Base-by-base conservation (phyloP, 1,140 invertebrate species). In the Oedothorax gibbosus region DNA sequence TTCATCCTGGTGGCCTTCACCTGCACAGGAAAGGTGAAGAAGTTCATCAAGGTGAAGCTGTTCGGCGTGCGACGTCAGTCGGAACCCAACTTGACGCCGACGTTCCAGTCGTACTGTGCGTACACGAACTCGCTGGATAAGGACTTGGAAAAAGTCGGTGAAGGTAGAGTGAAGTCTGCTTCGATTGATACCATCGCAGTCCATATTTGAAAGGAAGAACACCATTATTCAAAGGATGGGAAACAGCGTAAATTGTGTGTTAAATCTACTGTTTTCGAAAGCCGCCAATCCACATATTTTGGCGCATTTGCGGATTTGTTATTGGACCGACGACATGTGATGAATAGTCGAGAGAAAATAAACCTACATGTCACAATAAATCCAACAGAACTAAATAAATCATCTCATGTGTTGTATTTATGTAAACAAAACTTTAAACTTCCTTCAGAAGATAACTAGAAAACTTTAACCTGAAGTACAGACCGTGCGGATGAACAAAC, bases 1-100 rank as follows among this genome's bases (percentile, higher is more conserved):
- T 93, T 93, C 88, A 92, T 93, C 56, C 92, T 93, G 86, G 83
- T 92, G 0, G 92, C 92, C 0, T 93, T 93, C 89, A 92, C 92
- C 10, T 92, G 83, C 69, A 73, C 64, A 2, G 7, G 14, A 2
- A 86, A 86, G 64, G 79, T 82, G 12, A 82, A 69, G 54, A 86
- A 68, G 51, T 62, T 62, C 35, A 51, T 86, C 53, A 60, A n/a
- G n/a, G 6, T n/a, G 20, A 76, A 60, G 5, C 20, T 65, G 15
- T 8, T 60, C 14, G 21, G 50, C 9, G 9, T 15, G 6, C 9
- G 73, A 2, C 60, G 53, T 12, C 10, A 8, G 0, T 80, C 65
- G 1, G 12, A 49, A 0, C 62, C 50, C 9, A 57, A 71, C 14
- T 35, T 54, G 1, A n/a, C 73, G 0, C 73, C 83, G 11, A 85